phyloP scores from a whole-genome alignment of 1,140 invertebrate genomes.

The Paraescarpia echinospica region DNA sequence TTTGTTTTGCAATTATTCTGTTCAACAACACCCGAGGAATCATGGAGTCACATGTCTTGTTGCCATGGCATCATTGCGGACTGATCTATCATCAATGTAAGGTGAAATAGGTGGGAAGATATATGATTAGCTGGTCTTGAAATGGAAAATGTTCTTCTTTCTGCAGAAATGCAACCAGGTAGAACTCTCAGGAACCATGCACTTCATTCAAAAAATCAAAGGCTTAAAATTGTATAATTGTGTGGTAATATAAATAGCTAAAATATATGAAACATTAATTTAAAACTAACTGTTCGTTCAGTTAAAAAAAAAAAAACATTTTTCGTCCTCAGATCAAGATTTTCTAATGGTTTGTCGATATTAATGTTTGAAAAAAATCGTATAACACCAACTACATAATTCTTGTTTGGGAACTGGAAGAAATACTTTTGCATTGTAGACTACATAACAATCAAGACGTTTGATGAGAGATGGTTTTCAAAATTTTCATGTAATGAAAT shows the following conservation, averaged over 20 bases:
- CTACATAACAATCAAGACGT: not conserved
- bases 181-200: not conserved
- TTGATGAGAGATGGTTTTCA: not conserved
- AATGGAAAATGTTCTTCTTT: not conserved
- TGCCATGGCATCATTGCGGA: not conserved
- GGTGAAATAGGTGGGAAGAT: not conserved
- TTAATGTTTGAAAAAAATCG: not conserved
- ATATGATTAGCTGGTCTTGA: not conserved
- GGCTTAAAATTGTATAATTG: not conserved
- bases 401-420: not conserved
- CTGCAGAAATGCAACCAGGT: not conserved
- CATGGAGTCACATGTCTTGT: not conserved
- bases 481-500: not conserved
- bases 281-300: too few species aligned
- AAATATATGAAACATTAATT: not conserved
- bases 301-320: not conserved
- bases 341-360: not conserved
- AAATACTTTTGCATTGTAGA: not conserved
- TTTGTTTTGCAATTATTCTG: not conserved
- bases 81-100: conserved; percentile 8
- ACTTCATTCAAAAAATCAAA: not conserved
- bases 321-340: not conserved
- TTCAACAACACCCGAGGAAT: not conserved
- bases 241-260: not conserved
- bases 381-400: not conserved